These are phyloP conservation scores for Pyxicephalus adspersus DNA, from an alignment of 2,113 vertebrate genomes.

Conservation along the genomic window DNA sequence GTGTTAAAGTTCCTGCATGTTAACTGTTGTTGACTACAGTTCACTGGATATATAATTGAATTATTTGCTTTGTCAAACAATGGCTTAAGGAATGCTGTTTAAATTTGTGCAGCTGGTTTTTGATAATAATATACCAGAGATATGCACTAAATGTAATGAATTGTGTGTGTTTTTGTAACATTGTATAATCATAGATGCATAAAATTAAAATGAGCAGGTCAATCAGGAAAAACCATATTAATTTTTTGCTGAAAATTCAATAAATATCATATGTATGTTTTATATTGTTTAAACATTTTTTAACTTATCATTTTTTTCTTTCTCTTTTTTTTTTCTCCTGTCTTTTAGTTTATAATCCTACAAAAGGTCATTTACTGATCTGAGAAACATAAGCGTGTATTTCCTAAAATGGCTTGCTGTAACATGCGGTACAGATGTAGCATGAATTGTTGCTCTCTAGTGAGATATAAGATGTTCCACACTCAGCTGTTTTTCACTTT, in stretches of 20 bases:
- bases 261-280: background rate
- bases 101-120: conserved; percentile 26
- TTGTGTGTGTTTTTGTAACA: background rate
- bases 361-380: background rate
- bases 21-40: conserved; percentile 88
- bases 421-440: conserved; percentile 27
- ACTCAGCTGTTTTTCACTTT: conserved; percentile 43
- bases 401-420: background rate
- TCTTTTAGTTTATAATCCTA: background rate
- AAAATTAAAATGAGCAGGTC: background rate
- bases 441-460: conserved; percentile 42
- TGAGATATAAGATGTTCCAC: conserved; percentile 21
- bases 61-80: conserved; percentile 83
- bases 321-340: background rate
- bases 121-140: background rate
- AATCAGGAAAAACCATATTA: background rate
- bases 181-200: background rate
- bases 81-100: conserved; percentile 51
- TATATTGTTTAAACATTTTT: background rate
- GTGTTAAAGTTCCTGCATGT: conserved; percentile 83
- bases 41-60: conserved; percentile 80
- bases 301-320: background rate
- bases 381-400: background rate
- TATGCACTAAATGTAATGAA: too few relatives aligned
- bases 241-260: background rate